Evolutionary conservation across 2,888 invertebrate genomes (phyloP), one percentile per base, ranked within the genome.

Genomic region (Idaea dimidiata): DNA sequence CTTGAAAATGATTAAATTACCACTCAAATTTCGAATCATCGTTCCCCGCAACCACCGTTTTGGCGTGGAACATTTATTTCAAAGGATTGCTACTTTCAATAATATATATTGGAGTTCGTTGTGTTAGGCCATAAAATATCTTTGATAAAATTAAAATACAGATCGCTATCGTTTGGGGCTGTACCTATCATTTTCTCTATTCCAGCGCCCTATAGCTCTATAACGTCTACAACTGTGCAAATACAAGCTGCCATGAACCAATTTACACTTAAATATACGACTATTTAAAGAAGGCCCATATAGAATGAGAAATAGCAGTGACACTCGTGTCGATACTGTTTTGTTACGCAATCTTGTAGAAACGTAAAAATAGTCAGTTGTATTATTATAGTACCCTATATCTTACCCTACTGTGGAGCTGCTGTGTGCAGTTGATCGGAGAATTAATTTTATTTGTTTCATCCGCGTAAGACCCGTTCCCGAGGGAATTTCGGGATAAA

Each of bases 201-300:
- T 14, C 8, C 43, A 43, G 43, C 43, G 14, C 43, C 43, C 43
- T 43, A 10, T 43, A 43, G 61, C 62, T 61, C 58, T 65, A 67
- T 66, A 89, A 80, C 89, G 61, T 61, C 58, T 65, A 67, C 67
- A 89, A 80, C 89, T 89, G 88, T 66, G 77, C 81, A 88, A 89
- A 89, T 80, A 82, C 64, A 67, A 72, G 74, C 74, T 78, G 75
- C 86, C 85, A 80, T 88, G 86, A 84, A 87, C 88, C 81, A 88
- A 88, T 87, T 88, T 86, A 84, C 80, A 79, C 73, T 73, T 74
- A 83, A 83, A 82, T 76, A 81, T 75, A 78, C 69, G 72, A 79
- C 80, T 77, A 79, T 82, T 81, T 83, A 79, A 76, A 80, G 75
- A 76, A 75, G 73, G 67, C 66, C 68, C 60, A 43, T 68, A 64